Evolutionary conservation across 2,113 vertebrate genomes (phyloP).

Genomic region (Danio rerio): DNA sequence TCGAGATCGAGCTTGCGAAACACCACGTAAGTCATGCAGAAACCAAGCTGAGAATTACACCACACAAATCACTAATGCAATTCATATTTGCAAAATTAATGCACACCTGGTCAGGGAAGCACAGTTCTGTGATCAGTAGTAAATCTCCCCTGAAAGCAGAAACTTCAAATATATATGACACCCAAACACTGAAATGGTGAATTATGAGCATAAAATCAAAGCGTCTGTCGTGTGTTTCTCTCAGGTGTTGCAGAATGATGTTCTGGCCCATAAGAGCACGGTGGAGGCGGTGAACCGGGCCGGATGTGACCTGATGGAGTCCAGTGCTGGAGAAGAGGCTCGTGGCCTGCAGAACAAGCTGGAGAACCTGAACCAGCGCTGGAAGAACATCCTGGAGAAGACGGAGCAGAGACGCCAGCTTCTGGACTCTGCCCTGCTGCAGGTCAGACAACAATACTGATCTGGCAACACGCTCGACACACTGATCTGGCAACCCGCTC

Average conservation of each 20-base stretch:
- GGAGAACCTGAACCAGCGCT: slow-evolving; percentile 89
- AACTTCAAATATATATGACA: too few relatives aligned
- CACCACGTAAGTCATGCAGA: slow-evolving; percentile 87
- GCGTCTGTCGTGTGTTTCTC: background rate
- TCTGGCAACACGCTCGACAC: too few relatives aligned
- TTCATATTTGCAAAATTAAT: too few relatives aligned
- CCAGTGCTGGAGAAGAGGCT: slow-evolving; percentile 94
- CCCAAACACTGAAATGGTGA: too few relatives aligned
- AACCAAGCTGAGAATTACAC: background rate
- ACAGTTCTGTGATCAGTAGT: too few relatives aligned
- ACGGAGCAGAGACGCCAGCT: slow-evolving; percentile 88
- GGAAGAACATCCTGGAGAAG: slow-evolving; percentile 91
- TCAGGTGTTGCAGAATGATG: slow-evolving; percentile 95
- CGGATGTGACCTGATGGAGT: slow-evolving; percentile 89
- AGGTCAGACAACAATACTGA: slow-evolving; percentile 76
- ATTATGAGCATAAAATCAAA: too few relatives aligned
- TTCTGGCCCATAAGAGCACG: slow-evolving; percentile 92
- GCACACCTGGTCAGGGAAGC: too few relatives aligned
- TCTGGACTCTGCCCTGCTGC: slow-evolving; percentile 88
- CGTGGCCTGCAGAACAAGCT: slow-evolving; percentile 87
- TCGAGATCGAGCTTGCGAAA: slow-evolving; percentile 97
- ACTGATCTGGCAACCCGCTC: too few relatives aligned
- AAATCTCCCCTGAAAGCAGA: too few relatives aligned
- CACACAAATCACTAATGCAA: background rate
- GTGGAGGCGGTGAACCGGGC: slow-evolving; percentile 94